Evolutionary conservation across 1,140 invertebrate species (phyloP).

Genomic region (Temnothorax curvispinosus): DNA sequence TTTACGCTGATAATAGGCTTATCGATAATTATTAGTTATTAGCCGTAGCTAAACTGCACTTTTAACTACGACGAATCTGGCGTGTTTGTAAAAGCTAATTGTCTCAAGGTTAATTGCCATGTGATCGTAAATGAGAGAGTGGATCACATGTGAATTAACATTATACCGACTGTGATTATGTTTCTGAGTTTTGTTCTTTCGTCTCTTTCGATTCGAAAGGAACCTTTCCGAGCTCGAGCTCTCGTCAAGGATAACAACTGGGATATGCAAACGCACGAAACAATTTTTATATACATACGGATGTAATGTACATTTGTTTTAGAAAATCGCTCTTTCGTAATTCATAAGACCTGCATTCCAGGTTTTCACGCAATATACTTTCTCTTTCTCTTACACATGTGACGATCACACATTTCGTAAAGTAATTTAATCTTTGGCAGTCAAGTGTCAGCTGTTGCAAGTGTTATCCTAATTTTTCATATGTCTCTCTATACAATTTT

Average conservation of each 20-base stretch:
- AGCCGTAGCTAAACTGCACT: background rate
- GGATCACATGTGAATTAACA: background rate
- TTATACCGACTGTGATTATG: background rate
- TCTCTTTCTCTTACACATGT: conserved; percentile 33
- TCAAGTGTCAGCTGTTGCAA: conserved; percentile 18
- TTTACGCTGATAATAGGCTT: background rate
- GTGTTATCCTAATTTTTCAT: conserved; percentile 2
- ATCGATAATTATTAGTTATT: background rate
- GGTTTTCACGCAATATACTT: conserved; percentile 53
- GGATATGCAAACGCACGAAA: conserved; percentile 32
- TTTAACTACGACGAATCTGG: background rate
- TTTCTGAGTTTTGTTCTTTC: background rate
- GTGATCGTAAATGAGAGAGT: background rate
- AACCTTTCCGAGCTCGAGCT: conserved; percentile 14
- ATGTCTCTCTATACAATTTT: background rate
- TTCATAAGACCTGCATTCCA: conserved; percentile 52
- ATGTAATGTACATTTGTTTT: conserved; percentile 43
- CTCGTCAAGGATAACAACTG: conserved; percentile 39
- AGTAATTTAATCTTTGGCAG: conserved; percentile 49
- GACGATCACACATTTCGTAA: conserved; percentile 43
- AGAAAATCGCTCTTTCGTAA: conserved; percentile 59
- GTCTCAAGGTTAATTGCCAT: conserved; percentile 2
- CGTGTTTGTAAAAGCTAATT: background rate
- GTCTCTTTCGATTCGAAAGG: conserved; percentile 48
- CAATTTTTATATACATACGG: conserved; percentile 25